These are phyloP conservation scores for Anguilla marmorata DNA, from an alignment of 2,797 vertebrate genomes.

Conservation along the genomic window DNA sequence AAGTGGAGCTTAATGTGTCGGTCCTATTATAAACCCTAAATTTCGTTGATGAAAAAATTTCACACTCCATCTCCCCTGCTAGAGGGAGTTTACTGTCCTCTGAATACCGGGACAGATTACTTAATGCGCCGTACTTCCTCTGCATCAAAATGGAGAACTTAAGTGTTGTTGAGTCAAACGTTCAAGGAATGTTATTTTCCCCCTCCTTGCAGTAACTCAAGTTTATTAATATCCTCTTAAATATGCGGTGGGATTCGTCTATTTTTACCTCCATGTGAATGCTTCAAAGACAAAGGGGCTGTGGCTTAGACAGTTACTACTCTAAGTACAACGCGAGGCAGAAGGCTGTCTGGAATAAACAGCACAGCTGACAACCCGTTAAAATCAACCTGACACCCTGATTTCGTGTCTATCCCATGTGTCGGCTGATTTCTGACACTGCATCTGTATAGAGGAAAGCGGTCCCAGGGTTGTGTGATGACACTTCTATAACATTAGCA, in stretches of 20 bases:
- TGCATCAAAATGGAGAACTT: constrained; percentile 40
- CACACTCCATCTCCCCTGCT: constrained; percentile 36
- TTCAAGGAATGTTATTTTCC: constrained; percentile 21
- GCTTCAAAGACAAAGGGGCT: neutral
- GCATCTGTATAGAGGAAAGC: neutral
- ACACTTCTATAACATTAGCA: neutral
- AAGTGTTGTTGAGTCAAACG: constrained; percentile 20
- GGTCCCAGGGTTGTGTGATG: neutral
- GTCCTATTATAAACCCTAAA: neutral
- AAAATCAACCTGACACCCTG: neutral
- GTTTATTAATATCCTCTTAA: constrained; percentile 13
- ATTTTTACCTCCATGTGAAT: neutral
- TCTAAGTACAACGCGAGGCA: neutral
- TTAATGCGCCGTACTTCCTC: neutral
- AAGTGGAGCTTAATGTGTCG: neutral
- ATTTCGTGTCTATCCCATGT: neutral
- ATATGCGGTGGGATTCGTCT: neutral
- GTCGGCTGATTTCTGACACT: neutral
- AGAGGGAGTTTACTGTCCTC: constrained; percentile 44
- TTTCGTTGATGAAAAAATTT: constrained; percentile 25
- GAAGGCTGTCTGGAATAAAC: neutral
- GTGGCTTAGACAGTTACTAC: too few species aligned
- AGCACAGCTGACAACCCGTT: neutral
- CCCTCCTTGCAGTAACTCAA: neutral
- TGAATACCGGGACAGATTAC: constrained; percentile 35